phyloP scores from a whole-genome alignment of 2,113 vertebrate species.

The Xiphophorus couchianus region DNA sequence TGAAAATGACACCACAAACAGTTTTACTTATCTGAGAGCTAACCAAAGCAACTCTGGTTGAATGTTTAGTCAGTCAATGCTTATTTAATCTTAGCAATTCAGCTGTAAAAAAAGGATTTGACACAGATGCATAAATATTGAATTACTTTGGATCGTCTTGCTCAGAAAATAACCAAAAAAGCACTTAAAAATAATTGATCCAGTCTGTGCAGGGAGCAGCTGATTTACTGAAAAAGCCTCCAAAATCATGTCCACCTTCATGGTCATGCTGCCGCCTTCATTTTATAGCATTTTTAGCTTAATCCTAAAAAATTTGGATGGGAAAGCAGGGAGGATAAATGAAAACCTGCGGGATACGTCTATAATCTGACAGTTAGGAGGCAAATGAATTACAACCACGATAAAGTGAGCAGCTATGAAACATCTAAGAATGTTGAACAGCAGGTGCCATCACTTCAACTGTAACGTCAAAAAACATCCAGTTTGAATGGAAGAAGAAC shows the following conservation, averaged over 20 bases:
- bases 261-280: neutral
- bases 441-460: neutral
- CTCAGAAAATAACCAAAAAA: neutral
- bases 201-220: neutral
- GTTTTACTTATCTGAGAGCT: conserved; percentile 17
- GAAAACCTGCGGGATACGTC: too few relatives aligned
- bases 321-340: neutral
- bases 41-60: conserved; percentile 16
- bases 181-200: neutral
- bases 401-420: conserved; percentile 7
- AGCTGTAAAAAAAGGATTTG: conserved; percentile 3
- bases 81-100: conserved; percentile 22
- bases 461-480: too few relatives aligned
- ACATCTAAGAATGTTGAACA: neutral
- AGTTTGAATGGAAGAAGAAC: too few relatives aligned
- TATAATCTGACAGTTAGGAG: neutral
- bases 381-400: conserved; percentile 6
- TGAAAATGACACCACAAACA: conserved; percentile 25
- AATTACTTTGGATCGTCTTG: neutral
- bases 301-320: neutral
- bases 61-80: conserved; percentile 10
- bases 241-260: neutral
- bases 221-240: neutral
- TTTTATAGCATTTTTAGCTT: neutral
- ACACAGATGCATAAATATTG: conserved; percentile 32